Conservation (phyloP, 2,888 invertebrate species). For the Cerceris rybyensis region DNA sequence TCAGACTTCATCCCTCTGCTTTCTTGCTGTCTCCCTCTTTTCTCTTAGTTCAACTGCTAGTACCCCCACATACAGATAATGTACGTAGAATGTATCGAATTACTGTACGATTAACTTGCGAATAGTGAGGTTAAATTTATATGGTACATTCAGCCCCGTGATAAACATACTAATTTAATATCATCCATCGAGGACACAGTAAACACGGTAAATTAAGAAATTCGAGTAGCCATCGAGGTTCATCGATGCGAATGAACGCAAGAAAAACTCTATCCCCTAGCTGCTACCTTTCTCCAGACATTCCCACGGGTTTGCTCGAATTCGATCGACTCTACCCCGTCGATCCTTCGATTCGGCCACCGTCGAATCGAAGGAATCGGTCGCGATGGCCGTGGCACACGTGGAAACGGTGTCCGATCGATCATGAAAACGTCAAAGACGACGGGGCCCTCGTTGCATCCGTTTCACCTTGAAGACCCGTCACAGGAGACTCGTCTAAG, state of each 20-base stretch:
- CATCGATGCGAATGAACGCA: not conserved
- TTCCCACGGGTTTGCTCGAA: not conserved
- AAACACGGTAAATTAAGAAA: conserved; percentile 45
- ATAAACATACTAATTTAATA: conserved; percentile 49
- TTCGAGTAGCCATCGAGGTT: conserved; percentile 34
- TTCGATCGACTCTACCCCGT: not conserved
- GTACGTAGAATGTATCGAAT: conserved; percentile 56
- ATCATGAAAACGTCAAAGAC: conserved; percentile 25
- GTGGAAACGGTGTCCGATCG: conserved; percentile 26
- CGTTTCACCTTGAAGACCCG: not conserved
- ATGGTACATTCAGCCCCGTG: conserved; percentile 33
- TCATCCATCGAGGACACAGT: conserved; percentile 13
- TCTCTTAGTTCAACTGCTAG: no score
- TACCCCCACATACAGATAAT: not conserved
- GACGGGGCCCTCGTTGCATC: not conserved
- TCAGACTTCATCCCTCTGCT: no score
- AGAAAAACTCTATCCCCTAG: not conserved
- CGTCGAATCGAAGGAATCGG: not conserved
- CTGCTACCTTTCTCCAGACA: no score
- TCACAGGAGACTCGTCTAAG: conserved; percentile 13
- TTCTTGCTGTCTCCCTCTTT: no score
- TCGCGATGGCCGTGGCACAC: not conserved
- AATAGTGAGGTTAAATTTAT: conserved; percentile 48
- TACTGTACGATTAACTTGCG: conserved; percentile 55
- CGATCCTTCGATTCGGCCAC: not conserved